Conservation (phyloP, 2,113 vertebrate species). For the Calidris pugnax region DNA sequence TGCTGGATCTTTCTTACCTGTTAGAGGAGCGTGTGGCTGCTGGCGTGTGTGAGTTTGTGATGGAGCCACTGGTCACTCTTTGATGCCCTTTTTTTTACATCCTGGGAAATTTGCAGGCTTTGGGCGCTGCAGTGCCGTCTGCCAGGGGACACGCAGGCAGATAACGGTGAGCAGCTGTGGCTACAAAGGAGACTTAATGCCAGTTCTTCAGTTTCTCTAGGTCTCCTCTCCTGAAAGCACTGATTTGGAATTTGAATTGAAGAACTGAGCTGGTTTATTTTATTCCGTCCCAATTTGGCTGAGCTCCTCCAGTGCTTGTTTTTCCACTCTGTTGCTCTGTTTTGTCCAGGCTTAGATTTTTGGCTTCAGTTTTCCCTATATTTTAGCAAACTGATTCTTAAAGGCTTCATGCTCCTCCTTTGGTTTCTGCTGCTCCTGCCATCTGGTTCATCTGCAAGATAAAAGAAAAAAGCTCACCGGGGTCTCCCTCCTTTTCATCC, state of each 20-base stretch:
- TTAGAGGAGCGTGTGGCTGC: neutral
- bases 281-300: neutral
- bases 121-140: fast-evolving
- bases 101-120: neutral
- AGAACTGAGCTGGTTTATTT: neutral
- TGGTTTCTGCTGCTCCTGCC: conserved; percentile 1
- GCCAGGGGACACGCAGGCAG: neutral
- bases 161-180: conserved; percentile 11
- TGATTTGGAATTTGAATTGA: neutral
- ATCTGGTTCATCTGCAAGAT: conserved; percentile 14
- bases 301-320: neutral
- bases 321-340: conserved; percentile 2
- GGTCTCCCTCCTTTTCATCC: neutral
- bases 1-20: neutral
- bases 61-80: neutral
- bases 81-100: neutral
- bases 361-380: neutral
- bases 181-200: neutral
- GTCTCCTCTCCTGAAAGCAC: neutral
- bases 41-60: fast-evolving
- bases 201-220: neutral
- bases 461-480: neutral
- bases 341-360: conserved; percentile 6
- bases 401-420: neutral
- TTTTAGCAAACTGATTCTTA: conserved; percentile 1